Conservation (phyloP, 2,797 vertebrate species). For the Apogon talboti region DNA sequence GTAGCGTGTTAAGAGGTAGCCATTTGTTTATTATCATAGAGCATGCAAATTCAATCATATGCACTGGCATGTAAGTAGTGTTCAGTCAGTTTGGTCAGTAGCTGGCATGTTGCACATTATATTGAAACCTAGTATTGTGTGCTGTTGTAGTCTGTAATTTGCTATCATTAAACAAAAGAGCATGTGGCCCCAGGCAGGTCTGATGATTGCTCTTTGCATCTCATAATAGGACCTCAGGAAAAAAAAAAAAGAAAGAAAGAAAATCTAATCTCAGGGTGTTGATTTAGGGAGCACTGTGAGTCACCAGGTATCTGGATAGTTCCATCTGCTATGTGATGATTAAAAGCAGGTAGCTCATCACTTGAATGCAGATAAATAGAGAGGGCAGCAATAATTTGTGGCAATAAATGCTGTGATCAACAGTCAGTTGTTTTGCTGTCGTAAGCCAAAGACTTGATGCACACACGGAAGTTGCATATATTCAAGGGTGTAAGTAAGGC, state of each 20-base stretch:
- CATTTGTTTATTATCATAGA: constrained; percentile 32
- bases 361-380: constrained; percentile 3
- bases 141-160: constrained; percentile 14
- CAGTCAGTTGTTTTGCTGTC: constrained; percentile 22
- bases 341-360: constrained; percentile 16
- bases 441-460: constrained; percentile 56
- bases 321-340: constrained; percentile 20
- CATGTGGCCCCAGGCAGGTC: constrained; percentile 31
- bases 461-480: background rate
- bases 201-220: constrained; percentile 25
- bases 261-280: constrained; percentile 66
- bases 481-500: background rate
- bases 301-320: constrained; percentile 28
- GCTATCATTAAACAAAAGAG: constrained; percentile 17
- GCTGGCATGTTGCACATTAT: constrained; percentile 59
- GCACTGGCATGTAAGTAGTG: constrained; percentile 39
- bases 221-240: constrained; percentile 56
- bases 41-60: constrained; percentile 61
- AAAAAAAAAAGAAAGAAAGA: background rate
- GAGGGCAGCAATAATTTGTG: constrained; percentile 41
- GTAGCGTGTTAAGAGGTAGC: constrained; percentile 53
- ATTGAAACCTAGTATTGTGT: constrained; percentile 20
- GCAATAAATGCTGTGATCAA: constrained; percentile 45
- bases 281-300: constrained; percentile 60
- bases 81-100: constrained; percentile 14